phyloP scores from a whole-genome alignment of 1,140 invertebrate genomes.

The Brachionus sp. region DNA sequence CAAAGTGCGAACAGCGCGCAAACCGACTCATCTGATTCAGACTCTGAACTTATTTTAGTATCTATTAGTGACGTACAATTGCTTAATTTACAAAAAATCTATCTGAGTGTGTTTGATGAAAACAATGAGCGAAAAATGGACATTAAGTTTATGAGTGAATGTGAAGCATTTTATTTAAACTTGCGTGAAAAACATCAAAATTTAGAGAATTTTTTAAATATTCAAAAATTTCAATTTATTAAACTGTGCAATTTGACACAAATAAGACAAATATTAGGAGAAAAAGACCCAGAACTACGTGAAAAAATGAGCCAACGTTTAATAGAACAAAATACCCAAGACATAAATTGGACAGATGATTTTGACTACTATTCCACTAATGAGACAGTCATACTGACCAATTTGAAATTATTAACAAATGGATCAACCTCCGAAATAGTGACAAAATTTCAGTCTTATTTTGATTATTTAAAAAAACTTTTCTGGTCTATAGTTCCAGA shows the following conservation, averaged over 20 bases:
- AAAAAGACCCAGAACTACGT: background rate
- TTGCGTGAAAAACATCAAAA: background rate
- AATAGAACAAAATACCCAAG: background rate
- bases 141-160: background rate
- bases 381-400: background rate
- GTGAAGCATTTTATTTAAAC: background rate
- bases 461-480: background rate
- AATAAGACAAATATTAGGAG: background rate
- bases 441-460: background rate
- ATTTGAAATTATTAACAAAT: background rate
- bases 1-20: background rate
- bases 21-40: background rate
- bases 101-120: background rate
- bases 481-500: constrained; percentile 16
- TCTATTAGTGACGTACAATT: constrained; percentile 20
- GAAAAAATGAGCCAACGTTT: background rate
- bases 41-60: background rate
- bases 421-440: background rate
- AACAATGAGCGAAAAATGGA: constrained; percentile 13
- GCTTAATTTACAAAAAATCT: constrained; percentile 27
- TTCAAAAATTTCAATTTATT: background rate
- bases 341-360: constrained; percentile 1
- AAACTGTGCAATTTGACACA: constrained; percentile 20
- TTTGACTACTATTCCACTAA: background rate
- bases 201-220: constrained; percentile 19